These are phyloP conservation scores for Micrastur ruficollis DNA, from an alignment of 2,797 vertebrate genomes.

Conservation along the genomic window DNA sequence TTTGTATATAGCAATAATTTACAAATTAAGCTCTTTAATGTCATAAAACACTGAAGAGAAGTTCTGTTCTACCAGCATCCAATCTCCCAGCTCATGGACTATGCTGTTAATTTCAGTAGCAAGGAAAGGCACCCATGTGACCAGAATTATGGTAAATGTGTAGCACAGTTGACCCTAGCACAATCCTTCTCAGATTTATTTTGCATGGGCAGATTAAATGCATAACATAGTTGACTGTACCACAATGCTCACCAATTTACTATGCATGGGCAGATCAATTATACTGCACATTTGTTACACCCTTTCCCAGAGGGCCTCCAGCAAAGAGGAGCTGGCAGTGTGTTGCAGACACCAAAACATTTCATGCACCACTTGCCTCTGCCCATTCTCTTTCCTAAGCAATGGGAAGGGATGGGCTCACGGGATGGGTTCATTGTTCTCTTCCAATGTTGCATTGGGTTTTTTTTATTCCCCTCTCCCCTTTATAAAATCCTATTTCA, in stretches of 20 bases:
- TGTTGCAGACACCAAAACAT: constrained; percentile 33
- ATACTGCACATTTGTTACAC: constrained; percentile 32
- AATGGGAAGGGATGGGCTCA: neutral
- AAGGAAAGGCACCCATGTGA: neutral
- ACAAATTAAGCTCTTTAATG: neutral
- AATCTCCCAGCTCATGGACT: neutral
- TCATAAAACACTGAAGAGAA: neutral
- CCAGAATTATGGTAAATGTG: neutral
- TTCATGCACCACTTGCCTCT: constrained; percentile 32
- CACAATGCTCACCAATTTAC: constrained; percentile 6
- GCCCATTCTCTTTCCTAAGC: neutral
- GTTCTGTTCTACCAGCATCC: neutral
- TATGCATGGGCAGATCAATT: constrained; percentile 46
- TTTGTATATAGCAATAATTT: neutral
- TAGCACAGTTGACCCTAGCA: neutral
- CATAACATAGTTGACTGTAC: neutral
- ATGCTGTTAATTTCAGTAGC: neutral
- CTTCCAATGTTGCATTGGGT: neutral
- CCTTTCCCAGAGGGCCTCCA: constrained; percentile 21
- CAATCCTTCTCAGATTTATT: constrained; percentile 2
- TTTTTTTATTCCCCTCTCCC: neutral
- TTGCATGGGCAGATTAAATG: constrained; percentile 15
- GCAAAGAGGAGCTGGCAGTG: neutral
- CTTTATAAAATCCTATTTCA: neutral
- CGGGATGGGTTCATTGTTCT: neutral